phyloP scores from a whole-genome alignment of 2,797 vertebrate species.

The Poliocrania exsul region DNA sequence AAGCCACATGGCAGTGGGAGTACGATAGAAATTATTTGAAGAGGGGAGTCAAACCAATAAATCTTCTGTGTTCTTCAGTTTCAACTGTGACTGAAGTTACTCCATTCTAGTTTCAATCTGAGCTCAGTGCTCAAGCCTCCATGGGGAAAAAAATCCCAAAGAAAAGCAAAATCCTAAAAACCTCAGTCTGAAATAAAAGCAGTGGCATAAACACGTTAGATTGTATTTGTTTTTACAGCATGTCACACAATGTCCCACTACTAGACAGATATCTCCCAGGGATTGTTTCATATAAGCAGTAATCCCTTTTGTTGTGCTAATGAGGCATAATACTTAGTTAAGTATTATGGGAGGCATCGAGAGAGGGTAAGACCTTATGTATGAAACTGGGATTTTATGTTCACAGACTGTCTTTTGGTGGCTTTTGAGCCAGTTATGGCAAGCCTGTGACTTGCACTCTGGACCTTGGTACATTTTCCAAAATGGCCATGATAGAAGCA shows the following conservation, averaged over 20 bases:
- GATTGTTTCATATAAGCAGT: conserved; percentile 2
- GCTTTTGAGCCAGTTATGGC: background rate
- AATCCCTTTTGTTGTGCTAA: background rate
- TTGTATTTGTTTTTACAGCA: background rate
- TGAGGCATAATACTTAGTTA: background rate
- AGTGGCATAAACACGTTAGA: background rate
- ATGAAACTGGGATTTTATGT: background rate
- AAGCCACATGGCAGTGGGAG: conserved; percentile 8
- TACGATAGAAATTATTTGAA: conserved; percentile 23
- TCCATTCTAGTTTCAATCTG: background rate
- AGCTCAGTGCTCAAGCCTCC: background rate
- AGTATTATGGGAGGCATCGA: background rate
- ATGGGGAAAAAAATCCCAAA: background rate
- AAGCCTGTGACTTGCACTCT: background rate
- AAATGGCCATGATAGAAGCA: background rate
- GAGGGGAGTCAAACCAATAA: conserved; percentile 1
- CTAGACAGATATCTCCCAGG: background rate
- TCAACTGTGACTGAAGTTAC: conserved; percentile 17
- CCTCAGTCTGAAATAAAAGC: background rate
- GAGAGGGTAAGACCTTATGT: background rate
- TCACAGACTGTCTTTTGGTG: background rate
- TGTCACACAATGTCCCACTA: background rate
- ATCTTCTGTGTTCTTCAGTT: background rate
- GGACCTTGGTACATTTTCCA: background rate
- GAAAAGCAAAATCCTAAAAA: background rate